Percentiles rank a stretch among this genome's conserved stretches.
These are phyloP conservation scores for Hybognathus amarus DNA, from an alignment of 2,797 vertebrate genomes.

Conservation along the genomic window DNA sequence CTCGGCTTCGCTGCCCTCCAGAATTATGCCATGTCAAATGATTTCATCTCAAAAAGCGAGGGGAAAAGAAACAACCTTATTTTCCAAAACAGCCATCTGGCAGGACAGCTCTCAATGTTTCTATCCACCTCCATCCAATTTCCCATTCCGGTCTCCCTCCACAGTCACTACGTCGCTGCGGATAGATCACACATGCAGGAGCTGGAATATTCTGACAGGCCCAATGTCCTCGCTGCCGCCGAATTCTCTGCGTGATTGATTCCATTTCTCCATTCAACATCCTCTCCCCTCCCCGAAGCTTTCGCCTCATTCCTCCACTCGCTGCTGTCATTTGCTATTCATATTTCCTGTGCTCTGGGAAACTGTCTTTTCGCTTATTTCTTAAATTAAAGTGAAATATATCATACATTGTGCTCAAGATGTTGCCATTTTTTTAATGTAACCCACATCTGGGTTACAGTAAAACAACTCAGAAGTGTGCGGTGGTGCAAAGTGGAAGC, in stretches of 20 bases:
- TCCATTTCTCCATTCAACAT: constrained; percentile 64
- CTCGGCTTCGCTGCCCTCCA: constrained; percentile 51
- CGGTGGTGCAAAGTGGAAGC: background rate
- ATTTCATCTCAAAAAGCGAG: constrained; percentile 57
- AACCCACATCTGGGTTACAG: no score
- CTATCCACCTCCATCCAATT: constrained; percentile 61
- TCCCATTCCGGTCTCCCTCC: constrained; percentile 56
- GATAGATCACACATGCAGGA: constrained; percentile 64
- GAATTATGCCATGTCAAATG: constrained; percentile 73
- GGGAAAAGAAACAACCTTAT: constrained; percentile 64
- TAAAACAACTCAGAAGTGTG: no score
- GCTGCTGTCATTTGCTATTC: constrained; percentile 57
- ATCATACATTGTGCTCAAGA: constrained; percentile 54
- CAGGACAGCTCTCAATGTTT: constrained; percentile 65
- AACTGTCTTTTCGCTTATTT: constrained; percentile 40
- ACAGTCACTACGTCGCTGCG: constrained; percentile 51
- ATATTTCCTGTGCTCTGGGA: constrained; percentile 52
- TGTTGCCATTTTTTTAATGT: constrained; percentile 15
- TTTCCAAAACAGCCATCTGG: constrained; percentile 61
- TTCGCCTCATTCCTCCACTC: constrained; percentile 50
- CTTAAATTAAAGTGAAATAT: constrained; percentile 58
- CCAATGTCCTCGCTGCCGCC: constrained; percentile 62
- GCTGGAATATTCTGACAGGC: constrained; percentile 59
- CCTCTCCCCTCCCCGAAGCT: constrained; percentile 34
- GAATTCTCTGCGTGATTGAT: constrained; percentile 62